Evolutionary conservation across 2,113 vertebrate genomes (phyloP).

Genomic region (Dasyprocta punctata): DNA sequence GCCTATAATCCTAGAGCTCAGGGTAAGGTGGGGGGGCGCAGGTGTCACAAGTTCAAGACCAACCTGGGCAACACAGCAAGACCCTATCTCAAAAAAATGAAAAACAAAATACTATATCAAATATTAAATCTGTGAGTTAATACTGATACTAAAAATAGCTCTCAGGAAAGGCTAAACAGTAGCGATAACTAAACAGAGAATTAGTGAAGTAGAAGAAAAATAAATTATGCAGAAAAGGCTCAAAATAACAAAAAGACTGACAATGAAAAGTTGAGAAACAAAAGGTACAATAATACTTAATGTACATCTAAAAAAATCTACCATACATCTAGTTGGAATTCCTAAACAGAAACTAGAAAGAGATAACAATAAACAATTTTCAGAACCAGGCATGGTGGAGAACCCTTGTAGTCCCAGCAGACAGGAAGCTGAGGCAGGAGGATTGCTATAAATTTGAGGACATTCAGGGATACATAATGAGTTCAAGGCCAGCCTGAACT

Average conservation of each 20-base stretch:
- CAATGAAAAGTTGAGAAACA: not conserved
- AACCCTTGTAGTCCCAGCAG: not conserved
- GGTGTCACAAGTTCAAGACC: not conserved
- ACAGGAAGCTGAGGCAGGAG: not conserved
- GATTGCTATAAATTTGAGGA: not conserved
- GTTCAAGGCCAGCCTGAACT: not conserved
- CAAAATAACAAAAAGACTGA: not conserved
- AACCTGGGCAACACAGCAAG: not conserved
- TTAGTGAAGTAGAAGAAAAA: not conserved
- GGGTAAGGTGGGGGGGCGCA: no score
- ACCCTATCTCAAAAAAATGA: not conserved
- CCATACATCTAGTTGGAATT: not conserved
- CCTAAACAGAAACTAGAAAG: not conserved
- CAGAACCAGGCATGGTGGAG: not conserved
- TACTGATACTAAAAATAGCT: not conserved
- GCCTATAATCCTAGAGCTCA: no score
- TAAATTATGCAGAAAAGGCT: not conserved
- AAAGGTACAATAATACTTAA: not conserved
- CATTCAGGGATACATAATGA: not conserved
- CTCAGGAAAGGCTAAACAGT: not conserved
- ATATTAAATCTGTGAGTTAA: slow-evolving; percentile 31
- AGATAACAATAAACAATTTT: not conserved
- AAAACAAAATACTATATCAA: not conserved
- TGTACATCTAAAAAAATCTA: not conserved
- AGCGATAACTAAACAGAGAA: not conserved